Evolutionary conservation across 2,797 vertebrate species (phyloP), one percentile per base, ranked within the genome.

Genomic region (Onychomys torridus): DNA sequence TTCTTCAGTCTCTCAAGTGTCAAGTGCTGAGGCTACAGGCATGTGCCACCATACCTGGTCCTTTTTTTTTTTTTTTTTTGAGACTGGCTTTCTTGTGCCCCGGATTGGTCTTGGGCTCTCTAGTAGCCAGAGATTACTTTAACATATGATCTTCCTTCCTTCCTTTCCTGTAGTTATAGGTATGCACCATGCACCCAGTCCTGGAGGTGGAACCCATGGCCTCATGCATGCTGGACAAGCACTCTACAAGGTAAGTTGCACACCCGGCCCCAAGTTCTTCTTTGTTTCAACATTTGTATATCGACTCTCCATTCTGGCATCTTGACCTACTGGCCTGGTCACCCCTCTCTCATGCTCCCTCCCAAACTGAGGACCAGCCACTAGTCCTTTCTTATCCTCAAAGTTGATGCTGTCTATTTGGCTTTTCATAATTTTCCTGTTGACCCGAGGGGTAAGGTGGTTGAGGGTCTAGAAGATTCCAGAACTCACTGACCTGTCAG

Each of bases 391-490:
- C 27, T 32, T 79, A 46, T 65, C 57, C 34, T 86, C 43, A 46
- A 37, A 86, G 75, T 32, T 19, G 52, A 81, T 43, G 12, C 55
- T 65, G 23, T 9, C 52, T 3, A 43, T 17, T 49, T 37, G 46
- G 23, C 32, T 37, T 2, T 12, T 43, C 65, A 29, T n/a, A 71
- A 34, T 76, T 61, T 82, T 92, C 40, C 49, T 57, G 13, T 10
- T 69, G n/a, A 83, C 40, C 29, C 23, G 37, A 77, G 61, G 69
- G 43, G 59, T 5, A 81, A 34, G 40, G 29, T 25, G 71, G 43
- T 65, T 27, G 65, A 92, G 43, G 59, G 84, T 85, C 81, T 76
- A 29, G 67, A 92, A 86, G 37, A 43, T 75, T 94, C 87, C 52
- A 29, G 78, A 77, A 81, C 19, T 7, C 55, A 2, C 6, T 52